A percentile compares a stretch with the other conserved stretches of the same genome.
Conservation (phyloP, 2,888 invertebrate genomes). For the Drosophila mulleri region DNA sequence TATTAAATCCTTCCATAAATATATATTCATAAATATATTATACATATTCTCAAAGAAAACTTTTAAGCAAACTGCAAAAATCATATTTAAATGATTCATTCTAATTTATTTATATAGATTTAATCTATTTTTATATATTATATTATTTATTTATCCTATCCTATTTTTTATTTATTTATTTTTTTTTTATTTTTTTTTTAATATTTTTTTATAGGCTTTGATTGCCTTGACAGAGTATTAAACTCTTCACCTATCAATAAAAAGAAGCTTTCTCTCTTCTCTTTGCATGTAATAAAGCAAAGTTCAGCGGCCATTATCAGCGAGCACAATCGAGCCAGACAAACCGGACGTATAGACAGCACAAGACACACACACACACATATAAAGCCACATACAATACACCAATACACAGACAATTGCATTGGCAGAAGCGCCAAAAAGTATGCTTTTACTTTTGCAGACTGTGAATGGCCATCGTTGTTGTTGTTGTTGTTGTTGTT, state of each 20-base stretch:
- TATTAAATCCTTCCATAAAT: too few species aligned
- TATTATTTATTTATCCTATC: too few species aligned
- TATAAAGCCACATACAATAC: constrained; percentile 5
- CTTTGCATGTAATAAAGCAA: constrained; percentile 67
- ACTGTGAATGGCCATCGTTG: constrained; percentile 41
- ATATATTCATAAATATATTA: too few species aligned
- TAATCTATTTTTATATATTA: too few species aligned
- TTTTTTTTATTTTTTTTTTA: background rate
- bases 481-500: constrained; percentile 11
- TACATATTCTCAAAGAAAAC: too few species aligned
- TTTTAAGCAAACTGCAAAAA: too few species aligned
- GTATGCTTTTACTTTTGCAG: constrained; percentile 63
- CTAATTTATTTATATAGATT: too few species aligned
- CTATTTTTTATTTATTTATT: background rate
- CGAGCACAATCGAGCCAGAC: constrained; percentile 62
- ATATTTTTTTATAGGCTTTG: background rate
- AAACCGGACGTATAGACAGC: constrained; percentile 52
- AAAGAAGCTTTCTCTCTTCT: background rate
- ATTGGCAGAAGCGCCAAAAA: constrained; percentile 56
- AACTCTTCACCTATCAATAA: background rate
- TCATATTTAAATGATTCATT: too few species aligned
- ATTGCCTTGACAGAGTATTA: constrained; percentile 9
- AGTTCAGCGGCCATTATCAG: constrained; percentile 74
- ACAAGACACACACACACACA: constrained; percentile 30
- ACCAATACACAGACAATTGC: constrained; percentile 27